Base-by-base conservation (phyloP, 2,113 vertebrate genomes). In the Atractosteus spatula region DNA sequence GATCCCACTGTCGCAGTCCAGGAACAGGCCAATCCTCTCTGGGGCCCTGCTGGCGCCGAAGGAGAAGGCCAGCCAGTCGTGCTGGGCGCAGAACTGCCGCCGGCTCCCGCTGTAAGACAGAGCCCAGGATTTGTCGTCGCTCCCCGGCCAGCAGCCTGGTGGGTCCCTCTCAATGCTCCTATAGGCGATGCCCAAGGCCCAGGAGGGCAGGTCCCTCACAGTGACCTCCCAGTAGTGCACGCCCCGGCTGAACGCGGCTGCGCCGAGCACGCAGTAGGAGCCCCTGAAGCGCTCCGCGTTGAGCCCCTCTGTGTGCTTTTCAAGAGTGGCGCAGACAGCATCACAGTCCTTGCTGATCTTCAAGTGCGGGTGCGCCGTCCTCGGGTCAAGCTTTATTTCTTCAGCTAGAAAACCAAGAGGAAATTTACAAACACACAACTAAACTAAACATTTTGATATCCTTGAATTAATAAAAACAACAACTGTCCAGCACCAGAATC, bases 181-280 rank as follows among this genome's bases (percentile, higher is more conserved):
- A 43, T 71, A 77, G 13, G 78, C 65, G 3, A 79, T 16, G 3
- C 78, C 78, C 29, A 79, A 11, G 0, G 78, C 75, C 78, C 78
- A 79, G 3, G 72, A 69, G 17, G 72, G 41, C 4, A 79, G 17
- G 3, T 11, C 47, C 14, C 43, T 42, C n/a, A 77, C 78, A 3
- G 12, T 51, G 3, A 72, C 78, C 69, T 77, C 78, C 78, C 78
- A 79, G 55, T 77, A 65, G 66, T 74, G 75, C 54, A 71, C n/a
- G 4, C 78, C 78, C 12, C 10, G 42, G 13, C 17, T 66, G 61
- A 74, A 77, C 11, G 62, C 55, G 4, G 14, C 44, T 2, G 41
- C 17, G 14, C 72, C 72, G 44, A 79, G 57, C 8, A 77, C 78
- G 71, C 63, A 67, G 75, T 65, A 74, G 10, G 51, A 63, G 29